Percentiles rank a stretch among this genome's conserved stretches.
phyloP scores from a whole-genome alignment of 2,113 vertebrate genomes.

The Sigmodon hispidus region DNA sequence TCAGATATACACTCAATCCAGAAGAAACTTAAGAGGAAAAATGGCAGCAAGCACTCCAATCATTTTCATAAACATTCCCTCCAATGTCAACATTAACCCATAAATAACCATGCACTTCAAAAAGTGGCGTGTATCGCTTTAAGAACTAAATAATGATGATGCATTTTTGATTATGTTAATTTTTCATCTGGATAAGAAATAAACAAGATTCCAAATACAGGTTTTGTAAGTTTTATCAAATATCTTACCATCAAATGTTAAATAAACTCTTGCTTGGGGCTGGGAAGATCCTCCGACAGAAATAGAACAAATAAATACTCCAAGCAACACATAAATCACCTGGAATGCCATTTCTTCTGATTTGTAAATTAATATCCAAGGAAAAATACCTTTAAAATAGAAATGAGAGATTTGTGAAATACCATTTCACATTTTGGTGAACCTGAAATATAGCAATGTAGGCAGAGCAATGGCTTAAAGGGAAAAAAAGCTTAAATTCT shows the following conservation, averaged over 20 bases:
- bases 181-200: conserved; percentile 40
- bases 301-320: conserved; percentile 84
- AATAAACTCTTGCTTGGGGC: conserved; percentile 88
- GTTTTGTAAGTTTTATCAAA: conserved; percentile 75
- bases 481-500: neutral
- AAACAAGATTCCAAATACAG: conserved; percentile 73
- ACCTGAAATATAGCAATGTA: neutral
- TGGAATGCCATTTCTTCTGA: conserved; percentile 85
- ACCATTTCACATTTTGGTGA: conserved; percentile 31
- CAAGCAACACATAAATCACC: conserved; percentile 79
- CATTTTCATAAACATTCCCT: conserved; percentile 8
- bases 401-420: conserved; percentile 71
- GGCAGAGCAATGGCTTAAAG: neutral
- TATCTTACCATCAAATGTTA: conserved; percentile 89
- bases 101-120: neutral
- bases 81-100: neutral
- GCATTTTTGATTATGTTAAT: conserved; percentile 10
- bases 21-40: neutral
- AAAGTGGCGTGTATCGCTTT: neutral
- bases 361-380: conserved; percentile 81
- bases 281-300: conserved; percentile 85
- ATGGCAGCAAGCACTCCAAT: neutral
- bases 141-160: neutral
- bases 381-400: conserved; percentile 82
- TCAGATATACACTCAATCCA: neutral